These are phyloP conservation scores for Rhinoraja longicauda DNA, from an alignment of 2,797 vertebrate species.

Conservation along the genomic window DNA sequence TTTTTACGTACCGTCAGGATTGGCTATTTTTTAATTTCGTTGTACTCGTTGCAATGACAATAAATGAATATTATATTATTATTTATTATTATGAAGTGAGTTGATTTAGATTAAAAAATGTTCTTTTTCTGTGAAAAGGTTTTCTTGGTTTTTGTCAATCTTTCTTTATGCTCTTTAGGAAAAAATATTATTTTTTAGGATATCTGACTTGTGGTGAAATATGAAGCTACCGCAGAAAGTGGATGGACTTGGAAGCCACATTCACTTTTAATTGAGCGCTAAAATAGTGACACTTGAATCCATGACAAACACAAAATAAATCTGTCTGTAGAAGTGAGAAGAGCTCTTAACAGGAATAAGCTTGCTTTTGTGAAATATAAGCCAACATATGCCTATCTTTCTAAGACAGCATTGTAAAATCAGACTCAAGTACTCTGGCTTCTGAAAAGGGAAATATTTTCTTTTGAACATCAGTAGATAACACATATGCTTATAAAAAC, in stretches of 20 bases:
- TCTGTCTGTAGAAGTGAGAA: neutral
- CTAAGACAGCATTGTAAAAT: neutral
- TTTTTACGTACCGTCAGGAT: too few relatives aligned
- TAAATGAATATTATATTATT: too few relatives aligned
- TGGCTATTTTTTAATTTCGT: too few relatives aligned
- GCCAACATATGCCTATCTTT: neutral
- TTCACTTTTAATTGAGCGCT: neutral
- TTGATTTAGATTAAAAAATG: neutral
- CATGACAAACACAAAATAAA: neutral
- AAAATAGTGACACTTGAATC: slow-evolving; percentile 2
- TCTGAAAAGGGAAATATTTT: neutral
- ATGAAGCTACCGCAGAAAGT: neutral
- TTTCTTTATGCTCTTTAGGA: neutral
- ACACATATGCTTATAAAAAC: neutral
- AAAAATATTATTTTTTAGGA: neutral
- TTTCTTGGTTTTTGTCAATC: neutral
- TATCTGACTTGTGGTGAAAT: too few relatives aligned
- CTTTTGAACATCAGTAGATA: neutral
- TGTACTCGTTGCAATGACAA: too few relatives aligned
- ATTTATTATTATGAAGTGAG: too few relatives aligned
- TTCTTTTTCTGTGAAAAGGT: too few relatives aligned
- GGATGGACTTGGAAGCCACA: neutral
- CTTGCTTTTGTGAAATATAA: neutral
- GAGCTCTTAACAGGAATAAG: neutral
- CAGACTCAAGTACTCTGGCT: too few relatives aligned